Base-by-base conservation (phyloP, 2,113 vertebrate genomes). In the Myocastor coypus region DNA sequence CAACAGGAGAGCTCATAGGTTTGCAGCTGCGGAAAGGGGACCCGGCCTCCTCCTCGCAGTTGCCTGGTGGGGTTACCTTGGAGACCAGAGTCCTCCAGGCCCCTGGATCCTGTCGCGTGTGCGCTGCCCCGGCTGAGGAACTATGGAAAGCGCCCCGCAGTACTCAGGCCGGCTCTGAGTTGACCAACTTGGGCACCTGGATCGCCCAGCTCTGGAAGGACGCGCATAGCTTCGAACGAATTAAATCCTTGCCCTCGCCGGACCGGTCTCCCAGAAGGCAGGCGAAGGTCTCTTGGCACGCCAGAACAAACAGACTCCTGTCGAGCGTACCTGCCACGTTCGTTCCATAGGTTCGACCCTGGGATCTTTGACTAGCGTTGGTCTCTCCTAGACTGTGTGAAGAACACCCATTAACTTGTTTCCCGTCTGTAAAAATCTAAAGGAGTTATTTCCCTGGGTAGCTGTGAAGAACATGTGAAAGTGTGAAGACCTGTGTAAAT, bases 21-120 rank as follows among this genome's bases (percentile, higher is more conserved):
- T 89, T 71, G 83, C 2, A 6, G 75, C 37, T 34, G 59, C 22
- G 34, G 32, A 28, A 40, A 78, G 87, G 77, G 2, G 34, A 85
- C 34, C 40, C 37, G 19, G 19, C 61, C 52, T 50, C n/a, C 1
- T 0, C 0, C 1, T 0, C 0, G 28, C 4, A 0, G 84, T 87
- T 61, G 69, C 20, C 64, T 24, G 69, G 22, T 0, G 1, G 22
- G 40, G 66, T 73, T 95, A 40, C 59, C 75, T 61, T 64, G 78
- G 68, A 94, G 81, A 89, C 34, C 19, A 12, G 78, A 61, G 64
- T 13, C 5, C 1, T 0, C 9, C n/a, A 19, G 50, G 57, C 34
- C 59, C 64, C 83, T 24, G 40, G 17, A 80, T 78, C 14, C 0
- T 7, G 75, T 12, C 75, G 32, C 30, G 1, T 2, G 0, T 59